A percentile compares a stretch with the other conserved stretches of the same genome.
These are phyloP conservation scores for Drosophila prolongata DNA, from an alignment of 2,888 invertebrate genomes.

Conservation along the genomic window DNA sequence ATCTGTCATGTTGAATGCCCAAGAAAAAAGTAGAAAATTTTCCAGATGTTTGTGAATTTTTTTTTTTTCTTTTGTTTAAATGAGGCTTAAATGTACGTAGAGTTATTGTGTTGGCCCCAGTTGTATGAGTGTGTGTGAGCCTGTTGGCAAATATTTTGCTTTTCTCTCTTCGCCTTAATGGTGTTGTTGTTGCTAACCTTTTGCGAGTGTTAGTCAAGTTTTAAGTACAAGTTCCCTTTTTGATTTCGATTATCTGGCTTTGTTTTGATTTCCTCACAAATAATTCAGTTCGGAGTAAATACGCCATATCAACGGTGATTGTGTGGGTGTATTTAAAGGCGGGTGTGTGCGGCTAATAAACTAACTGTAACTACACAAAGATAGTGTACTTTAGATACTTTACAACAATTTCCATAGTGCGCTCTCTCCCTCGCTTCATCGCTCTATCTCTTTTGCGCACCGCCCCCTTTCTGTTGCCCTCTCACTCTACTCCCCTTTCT, in stretches of 20 bases:
- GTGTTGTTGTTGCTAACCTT: slow-evolving; percentile 13
- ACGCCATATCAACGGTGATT: background rate
- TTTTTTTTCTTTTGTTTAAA: background rate
- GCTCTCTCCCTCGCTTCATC: background rate
- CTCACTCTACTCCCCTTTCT: slow-evolving; percentile 10
- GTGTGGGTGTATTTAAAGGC: background rate
- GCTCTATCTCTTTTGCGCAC: background rate
- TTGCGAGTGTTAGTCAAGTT: slow-evolving; percentile 18
- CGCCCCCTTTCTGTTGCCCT: slow-evolving; percentile 13
- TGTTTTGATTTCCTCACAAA: slow-evolving; percentile 5
- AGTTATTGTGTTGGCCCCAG: slow-evolving; percentile 7
- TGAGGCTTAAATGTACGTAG: background rate
- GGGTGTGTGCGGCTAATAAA: slow-evolving; percentile 11
- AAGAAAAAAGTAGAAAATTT: background rate
- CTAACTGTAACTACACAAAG: slow-evolving; percentile 35
- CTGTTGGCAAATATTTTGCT: slow-evolving; percentile 3
- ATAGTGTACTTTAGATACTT: slow-evolving; percentile 24
- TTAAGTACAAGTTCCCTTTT: slow-evolving; percentile 3
- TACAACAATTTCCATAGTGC: slow-evolving; percentile 24
- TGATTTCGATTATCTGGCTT: slow-evolving; percentile 17
- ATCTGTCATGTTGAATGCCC: background rate
- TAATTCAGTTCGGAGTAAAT: background rate
- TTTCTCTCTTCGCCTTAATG: slow-evolving; percentile 1
- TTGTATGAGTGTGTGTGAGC: background rate
- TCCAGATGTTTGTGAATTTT: background rate